Evolutionary conservation across 2,888 invertebrate genomes (phyloP), one percentile per base, ranked within the genome.

Genomic region (Plutella xylostella): DNA sequence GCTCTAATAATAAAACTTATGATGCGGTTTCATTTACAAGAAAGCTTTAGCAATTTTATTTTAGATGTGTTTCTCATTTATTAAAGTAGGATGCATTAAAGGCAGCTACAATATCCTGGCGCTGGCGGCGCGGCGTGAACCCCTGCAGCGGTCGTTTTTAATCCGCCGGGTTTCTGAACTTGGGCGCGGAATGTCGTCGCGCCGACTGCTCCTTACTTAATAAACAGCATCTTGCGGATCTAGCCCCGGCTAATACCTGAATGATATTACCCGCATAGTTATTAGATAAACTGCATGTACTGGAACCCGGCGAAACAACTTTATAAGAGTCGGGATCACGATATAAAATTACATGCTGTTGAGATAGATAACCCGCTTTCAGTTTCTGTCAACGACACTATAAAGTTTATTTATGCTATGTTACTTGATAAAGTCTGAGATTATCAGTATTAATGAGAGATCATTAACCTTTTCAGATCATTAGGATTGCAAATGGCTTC

Each of bases 401-500:
- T 34, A 34, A 15, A 17, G 15, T 15, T 15, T 15, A 14, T 34
- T 14, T 34, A 17, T 34, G 34, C 14, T 34, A 34, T 28, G 28
- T 4, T 28, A 4, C n/a, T 6, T 28, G 28, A n/a, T n/a, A n/a
- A 28, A 28, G 28, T 28, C 28, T 28, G 28, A n/a, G 28, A 28
- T 28, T 28, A 28, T 12, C n/a, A 28, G 28, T 28, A 28, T 28
- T 9, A n/a, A n/a, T n/a, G n/a, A n/a, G n/a, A n/a, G 4, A 28
- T 28, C 20, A 20, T 19, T 21, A 12, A 14, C 14, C 1, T 31
- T 63, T 74, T 48, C 79, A 85, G 94, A 60, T 93, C 93, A 46
- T 82, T 94, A 62, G 94, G 94, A 18, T 82, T 94, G 55, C 94
- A 94, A 65, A 80, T 94, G 62, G 92, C 92, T 39, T 93, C 93